These are phyloP conservation scores for Leptoclinus maculatus DNA, from an alignment of 2,797 vertebrate genomes.

Conservation along the genomic window DNA sequence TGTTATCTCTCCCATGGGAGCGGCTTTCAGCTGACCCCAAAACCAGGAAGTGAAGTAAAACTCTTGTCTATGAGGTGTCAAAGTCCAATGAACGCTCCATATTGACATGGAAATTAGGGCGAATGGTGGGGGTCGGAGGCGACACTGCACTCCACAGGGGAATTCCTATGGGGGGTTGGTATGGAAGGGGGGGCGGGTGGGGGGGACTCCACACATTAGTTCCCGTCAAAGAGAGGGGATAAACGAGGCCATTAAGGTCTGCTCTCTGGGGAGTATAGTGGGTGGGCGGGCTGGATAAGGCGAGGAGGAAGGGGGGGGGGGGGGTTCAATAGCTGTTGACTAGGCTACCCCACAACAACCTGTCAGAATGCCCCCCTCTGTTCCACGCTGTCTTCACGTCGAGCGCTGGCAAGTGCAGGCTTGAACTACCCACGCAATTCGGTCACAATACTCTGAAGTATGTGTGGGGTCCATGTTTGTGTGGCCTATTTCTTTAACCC, in stretches of 20 bases:
- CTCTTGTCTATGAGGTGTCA: constrained; percentile 81
- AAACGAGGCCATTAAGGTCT: constrained; percentile 82
- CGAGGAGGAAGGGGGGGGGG: constrained; percentile 52
- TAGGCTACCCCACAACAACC: constrained; percentile 84
- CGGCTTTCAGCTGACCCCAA: constrained; percentile 75
- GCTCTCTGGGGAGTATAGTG: constrained; percentile 76
- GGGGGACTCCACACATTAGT: constrained; percentile 75
- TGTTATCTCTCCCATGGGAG: constrained; percentile 72
- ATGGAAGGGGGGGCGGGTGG: constrained; percentile 55
- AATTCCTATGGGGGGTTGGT: constrained; percentile 77
- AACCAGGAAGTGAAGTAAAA: constrained; percentile 83
- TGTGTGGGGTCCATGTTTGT: constrained; percentile 71
- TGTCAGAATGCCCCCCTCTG: constrained; percentile 81
- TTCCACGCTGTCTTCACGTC: constrained; percentile 60
- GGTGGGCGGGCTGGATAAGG: constrained; percentile 77
- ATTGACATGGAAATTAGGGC: constrained; percentile 84
- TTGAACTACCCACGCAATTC: constrained; percentile 65
- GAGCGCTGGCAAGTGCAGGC: constrained; percentile 73
- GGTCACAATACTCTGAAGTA: constrained; percentile 39
- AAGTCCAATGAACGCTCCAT: constrained; percentile 79
- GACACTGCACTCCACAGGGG: constrained; percentile 70
- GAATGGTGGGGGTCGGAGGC: constrained; percentile 68
- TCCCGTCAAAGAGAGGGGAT: constrained; percentile 80
- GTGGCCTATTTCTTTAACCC: constrained; percentile 32
- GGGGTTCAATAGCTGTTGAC: constrained; percentile 80